Percentiles rank a stretch among this genome's conserved stretches.
Evolutionary conservation across 2,888 invertebrate genomes (phyloP).

Genomic region (Cantharis lateralis): DNA sequence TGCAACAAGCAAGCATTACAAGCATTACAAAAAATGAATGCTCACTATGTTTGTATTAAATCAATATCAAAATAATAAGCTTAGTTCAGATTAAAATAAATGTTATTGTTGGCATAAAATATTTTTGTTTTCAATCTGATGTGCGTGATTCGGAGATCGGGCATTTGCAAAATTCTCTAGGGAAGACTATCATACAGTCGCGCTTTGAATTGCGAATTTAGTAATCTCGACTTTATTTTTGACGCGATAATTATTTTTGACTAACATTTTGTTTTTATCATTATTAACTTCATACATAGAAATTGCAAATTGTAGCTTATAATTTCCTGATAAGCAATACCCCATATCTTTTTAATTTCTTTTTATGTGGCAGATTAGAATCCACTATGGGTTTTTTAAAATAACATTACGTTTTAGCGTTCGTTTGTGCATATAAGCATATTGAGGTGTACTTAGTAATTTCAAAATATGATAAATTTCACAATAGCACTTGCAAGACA

Average conservation of each 20-base stretch:
- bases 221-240: constrained; percentile 39
- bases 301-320: constrained; percentile 1
- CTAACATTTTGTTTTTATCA: constrained; percentile 23
- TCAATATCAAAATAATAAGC: neutral
- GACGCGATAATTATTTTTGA: constrained; percentile 36
- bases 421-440: neutral
- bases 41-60: neutral
- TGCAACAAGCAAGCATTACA: neutral
- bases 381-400: neutral
- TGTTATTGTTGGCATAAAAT: constrained; percentile 32
- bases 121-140: constrained; percentile 36
- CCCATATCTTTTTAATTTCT: neutral
- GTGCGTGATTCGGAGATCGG: constrained; percentile 34
- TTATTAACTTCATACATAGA: constrained; percentile 6
- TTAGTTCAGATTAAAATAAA: constrained; percentile 32
- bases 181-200: constrained; percentile 38
- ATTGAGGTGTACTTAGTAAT: neutral
- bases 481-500: constrained; percentile 27
- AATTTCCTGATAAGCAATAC: neutral
- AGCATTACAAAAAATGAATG: neutral
- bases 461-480: constrained; percentile 23
- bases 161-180: constrained; percentile 32
- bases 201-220: constrained; percentile 38
- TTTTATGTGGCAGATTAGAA: neutral
- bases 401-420: neutral